Evolutionary conservation across 2,888 invertebrate genomes (phyloP).

Genomic region (Volucella inflata): DNA sequence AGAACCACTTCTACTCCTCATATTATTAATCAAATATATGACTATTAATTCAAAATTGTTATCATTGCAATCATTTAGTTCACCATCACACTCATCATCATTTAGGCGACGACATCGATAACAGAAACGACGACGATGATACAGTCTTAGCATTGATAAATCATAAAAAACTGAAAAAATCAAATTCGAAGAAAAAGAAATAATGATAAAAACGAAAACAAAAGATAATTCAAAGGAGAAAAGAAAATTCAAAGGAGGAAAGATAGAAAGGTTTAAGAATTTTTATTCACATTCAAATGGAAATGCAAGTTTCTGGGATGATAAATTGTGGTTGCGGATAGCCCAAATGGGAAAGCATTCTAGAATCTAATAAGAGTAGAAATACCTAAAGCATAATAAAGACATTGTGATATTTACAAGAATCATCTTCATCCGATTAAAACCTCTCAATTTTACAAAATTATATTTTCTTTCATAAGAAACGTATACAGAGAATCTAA

Average conservation of each 20-base stretch:
- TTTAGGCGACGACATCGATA: constrained; percentile 29
- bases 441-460: constrained; percentile 72
- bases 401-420: constrained; percentile 60
- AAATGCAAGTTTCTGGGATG: constrained; percentile 25
- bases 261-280: background rate
- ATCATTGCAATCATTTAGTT: constrained; percentile 28
- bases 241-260: constrained; percentile 4
- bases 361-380: constrained; percentile 17
- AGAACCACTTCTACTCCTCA: constrained; percentile 40
- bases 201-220: constrained; percentile 58
- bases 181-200: constrained; percentile 59
- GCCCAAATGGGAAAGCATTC: constrained; percentile 33
- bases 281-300: constrained; percentile 19
- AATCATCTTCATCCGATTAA: constrained; percentile 59
- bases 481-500: constrained; percentile 11
- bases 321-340: constrained; percentile 11
- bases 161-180: constrained; percentile 76
- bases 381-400: constrained; percentile 40
- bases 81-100: constrained; percentile 50
- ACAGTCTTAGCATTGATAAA: constrained; percentile 63
- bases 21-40: constrained; percentile 51
- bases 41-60: constrained; percentile 8
- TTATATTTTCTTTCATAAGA: constrained; percentile 3
- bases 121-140: constrained; percentile 25
- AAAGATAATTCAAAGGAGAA: constrained; percentile 40